Evolutionary conservation across 1,140 invertebrate genomes (phyloP).

Genomic region (Microplitis mediator): DNA sequence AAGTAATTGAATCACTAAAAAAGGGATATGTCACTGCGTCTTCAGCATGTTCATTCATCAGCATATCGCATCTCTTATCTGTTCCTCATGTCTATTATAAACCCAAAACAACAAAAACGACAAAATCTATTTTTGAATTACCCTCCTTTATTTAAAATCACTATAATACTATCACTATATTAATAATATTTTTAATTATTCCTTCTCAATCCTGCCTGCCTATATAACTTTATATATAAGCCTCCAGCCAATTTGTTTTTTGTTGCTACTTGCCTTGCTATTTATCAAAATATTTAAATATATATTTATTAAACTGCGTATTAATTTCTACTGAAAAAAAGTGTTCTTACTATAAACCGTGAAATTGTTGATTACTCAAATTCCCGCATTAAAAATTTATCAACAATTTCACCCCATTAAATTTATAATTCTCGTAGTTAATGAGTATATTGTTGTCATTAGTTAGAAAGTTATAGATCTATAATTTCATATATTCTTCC

Average conservation of each 20-base stretch:
- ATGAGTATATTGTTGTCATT: conserved; percentile 10
- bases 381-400: background rate
- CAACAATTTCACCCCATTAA: conserved; percentile 11
- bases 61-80: conserved; percentile 4
- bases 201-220: conserved; percentile 36
- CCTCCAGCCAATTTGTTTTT: conserved; percentile 34
- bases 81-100: background rate
- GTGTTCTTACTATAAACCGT: background rate
- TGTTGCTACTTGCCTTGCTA: conserved; percentile 29
- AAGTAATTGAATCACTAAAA: background rate
- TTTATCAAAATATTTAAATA: background rate
- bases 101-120: background rate
- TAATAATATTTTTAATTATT: conserved; percentile 27
- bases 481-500: background rate
- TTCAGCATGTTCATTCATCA: conserved; percentile 5
- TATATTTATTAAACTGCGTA: background rate
- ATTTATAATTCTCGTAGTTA: conserved; percentile 16
- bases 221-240: conserved; percentile 25
- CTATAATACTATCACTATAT: conserved; percentile 31
- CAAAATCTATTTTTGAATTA: background rate
- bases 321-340: background rate
- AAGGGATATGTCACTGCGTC: conserved; percentile 1
- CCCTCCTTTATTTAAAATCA: conserved; percentile 34
- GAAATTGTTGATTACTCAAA: conserved; percentile 23
- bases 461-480: background rate